These are phyloP conservation scores for Gerris buenoi DNA, from an alignment of 1,140 invertebrate genomes.

Conservation along the genomic window DNA sequence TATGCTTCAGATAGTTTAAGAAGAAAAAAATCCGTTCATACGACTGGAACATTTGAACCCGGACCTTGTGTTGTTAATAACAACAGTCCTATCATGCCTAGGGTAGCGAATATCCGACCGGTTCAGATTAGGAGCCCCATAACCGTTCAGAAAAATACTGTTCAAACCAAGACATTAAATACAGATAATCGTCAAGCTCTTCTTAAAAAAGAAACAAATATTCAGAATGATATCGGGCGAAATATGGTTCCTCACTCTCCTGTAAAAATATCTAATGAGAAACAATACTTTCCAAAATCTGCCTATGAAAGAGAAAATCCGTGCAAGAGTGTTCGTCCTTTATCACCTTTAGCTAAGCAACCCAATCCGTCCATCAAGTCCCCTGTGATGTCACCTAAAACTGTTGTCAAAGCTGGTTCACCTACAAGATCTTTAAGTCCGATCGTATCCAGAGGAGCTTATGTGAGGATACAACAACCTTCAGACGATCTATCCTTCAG, in stretches of 20 bases:
- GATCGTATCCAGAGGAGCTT: slow-evolving; percentile 18
- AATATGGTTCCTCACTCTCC: slow-evolving; percentile 14
- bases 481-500: slow-evolving; percentile 17
- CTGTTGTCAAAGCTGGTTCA: slow-evolving; percentile 12
- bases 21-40: slow-evolving; percentile 61
- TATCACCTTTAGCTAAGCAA: slow-evolving; percentile 17
- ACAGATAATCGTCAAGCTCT: not conserved
- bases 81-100: slow-evolving; percentile 21
- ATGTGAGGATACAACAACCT: slow-evolving; percentile 21
- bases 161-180: not conserved
- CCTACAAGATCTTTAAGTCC: slow-evolving; percentile 16
- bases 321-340: slow-evolving; percentile 9
- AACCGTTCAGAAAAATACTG: not conserved
- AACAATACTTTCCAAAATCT: slow-evolving; percentile 11
- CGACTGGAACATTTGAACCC: slow-evolving; percentile 61
- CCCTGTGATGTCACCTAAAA: slow-evolving; percentile 8
- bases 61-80: slow-evolving; percentile 31
- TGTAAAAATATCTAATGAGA: slow-evolving; percentile 12
- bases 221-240: slow-evolving; percentile 8
- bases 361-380: slow-evolving; percentile 10
- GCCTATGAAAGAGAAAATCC: slow-evolving; percentile 1
- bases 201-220: slow-evolving; percentile 7
- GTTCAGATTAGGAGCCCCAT: slow-evolving; percentile 16
- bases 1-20: slow-evolving; percentile 76
- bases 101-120: slow-evolving; percentile 21